Base-by-base conservation (phyloP, 1,140 invertebrate genomes). In the Rhynchophorus ferrugineus region DNA sequence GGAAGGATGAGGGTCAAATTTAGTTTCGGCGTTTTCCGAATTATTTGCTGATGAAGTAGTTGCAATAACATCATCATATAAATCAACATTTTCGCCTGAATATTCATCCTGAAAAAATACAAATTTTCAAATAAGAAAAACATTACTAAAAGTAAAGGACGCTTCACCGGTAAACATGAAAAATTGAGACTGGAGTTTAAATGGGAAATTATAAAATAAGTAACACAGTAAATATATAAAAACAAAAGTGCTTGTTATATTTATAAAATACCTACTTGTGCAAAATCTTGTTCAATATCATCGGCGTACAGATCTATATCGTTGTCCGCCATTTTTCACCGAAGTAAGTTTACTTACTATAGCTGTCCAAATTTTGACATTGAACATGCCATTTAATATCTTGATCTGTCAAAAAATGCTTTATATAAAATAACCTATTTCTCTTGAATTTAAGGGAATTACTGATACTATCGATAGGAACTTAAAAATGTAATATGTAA, bases 301-400 rank as follows among this genome's bases (percentile, higher is more conserved):
- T 95, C 92, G 60, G 88, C 89, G 75, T 96, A 96, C 63, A 96
- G 81, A 86, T 96, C 93, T 73, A 96, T 92, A 78, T 95, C 92
- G 76, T 87, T 88, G 74, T 94, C 91, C 77, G 89, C 89, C 89
- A 94, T 93, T 52, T 57, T 60, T 8, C 17, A 39, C n/a, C 34
- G 34, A n/a, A n/a, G n/a, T n/a, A n/a, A n/a, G n/a, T n/a, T n/a
- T n/a, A n/a, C n/a, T n/a, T n/a, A n/a, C n/a, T n/a, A n/a, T n/a
- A n/a, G n/a, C n/a, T n/a, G n/a, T n/a, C n/a, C n/a, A n/a, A n/a
- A n/a, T n/a, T n/a, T n/a, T n/a, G n/a, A n/a, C n/a, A n/a, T n/a
- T n/a, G n/a, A n/a, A n/a, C n/a, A n/a, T n/a, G n/a, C n/a, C n/a
- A n/a, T n/a, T n/a, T n/a, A n/a, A n/a, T n/a, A n/a, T n/a, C n/a